Evolutionary conservation across 2,113 vertebrate genomes (phyloP).

Genomic region (Fregetta grallaria): DNA sequence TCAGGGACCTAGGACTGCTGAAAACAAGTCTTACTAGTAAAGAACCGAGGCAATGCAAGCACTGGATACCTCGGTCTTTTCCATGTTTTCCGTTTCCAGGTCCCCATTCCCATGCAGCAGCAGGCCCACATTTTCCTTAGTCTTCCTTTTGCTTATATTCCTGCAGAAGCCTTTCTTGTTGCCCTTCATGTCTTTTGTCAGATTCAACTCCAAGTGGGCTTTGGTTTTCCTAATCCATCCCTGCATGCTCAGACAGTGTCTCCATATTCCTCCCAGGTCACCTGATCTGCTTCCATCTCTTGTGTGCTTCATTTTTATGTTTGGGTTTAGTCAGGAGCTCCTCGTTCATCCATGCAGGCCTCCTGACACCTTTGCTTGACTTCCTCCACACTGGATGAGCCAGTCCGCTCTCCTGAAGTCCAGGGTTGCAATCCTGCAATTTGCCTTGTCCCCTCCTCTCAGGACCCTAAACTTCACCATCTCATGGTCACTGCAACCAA

Average conservation of each 20-base stretch:
- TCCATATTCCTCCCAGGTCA: background rate
- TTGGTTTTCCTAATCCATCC: background rate
- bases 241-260: background rate
- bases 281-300: background rate
- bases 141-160: background rate
- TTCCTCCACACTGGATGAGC: background rate
- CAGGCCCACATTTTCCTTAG: background rate
- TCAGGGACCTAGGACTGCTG: background rate
- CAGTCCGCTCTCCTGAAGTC: background rate
- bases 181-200: background rate
- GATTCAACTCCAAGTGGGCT: background rate
- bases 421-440: background rate
- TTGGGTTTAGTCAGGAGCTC: background rate
- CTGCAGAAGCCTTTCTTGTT: background rate
- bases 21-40: background rate
- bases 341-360: background rate
- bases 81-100: background rate
- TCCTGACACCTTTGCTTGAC: background rate
- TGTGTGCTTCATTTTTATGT: background rate
- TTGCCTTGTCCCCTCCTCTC: background rate
- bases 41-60: background rate
- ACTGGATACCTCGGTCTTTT: background rate
- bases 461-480: background rate
- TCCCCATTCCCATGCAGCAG: background rate
- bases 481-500: background rate